Evolutionary conservation across 2,113 vertebrate species (phyloP).

Genomic region (Heterotis niloticus): DNA sequence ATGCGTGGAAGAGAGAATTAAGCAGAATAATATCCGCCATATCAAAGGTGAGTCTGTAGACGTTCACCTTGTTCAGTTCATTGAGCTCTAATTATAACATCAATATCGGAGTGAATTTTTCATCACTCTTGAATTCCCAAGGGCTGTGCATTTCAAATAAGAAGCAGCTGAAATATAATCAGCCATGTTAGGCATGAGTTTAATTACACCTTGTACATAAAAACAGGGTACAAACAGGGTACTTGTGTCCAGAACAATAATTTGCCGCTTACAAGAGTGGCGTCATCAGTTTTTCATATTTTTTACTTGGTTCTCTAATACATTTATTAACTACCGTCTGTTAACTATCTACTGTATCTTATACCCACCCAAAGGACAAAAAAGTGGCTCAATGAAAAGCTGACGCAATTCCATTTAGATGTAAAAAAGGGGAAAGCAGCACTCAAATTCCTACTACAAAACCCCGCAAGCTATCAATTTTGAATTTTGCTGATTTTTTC

Average conservation of each 20-base stretch:
- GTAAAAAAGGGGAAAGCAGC: too few species aligned
- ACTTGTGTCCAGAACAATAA: not conserved
- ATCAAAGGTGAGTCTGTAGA: slow-evolving; percentile 1
- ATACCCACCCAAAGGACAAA: too few species aligned
- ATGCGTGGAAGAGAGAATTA: not conserved
- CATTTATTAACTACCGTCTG: too few species aligned
- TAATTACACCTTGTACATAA: slow-evolving; percentile 10
- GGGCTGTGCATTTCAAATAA: slow-evolving; percentile 2
- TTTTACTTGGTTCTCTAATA: too few species aligned
- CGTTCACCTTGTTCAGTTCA: slow-evolving; percentile 5
- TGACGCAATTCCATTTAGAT: too few species aligned
- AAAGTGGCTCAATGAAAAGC: too few species aligned
- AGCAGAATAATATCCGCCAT: slow-evolving; percentile 4
- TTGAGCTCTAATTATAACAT: slow-evolving; percentile 15
- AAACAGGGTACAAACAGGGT: slow-evolving; percentile 5
- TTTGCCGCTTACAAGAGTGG: too few species aligned
- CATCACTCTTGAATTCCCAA: slow-evolving; percentile 18
- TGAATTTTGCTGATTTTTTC: too few species aligned
- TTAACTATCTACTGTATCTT: too few species aligned
- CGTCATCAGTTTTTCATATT: too few species aligned
- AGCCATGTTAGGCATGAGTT: slow-evolving; percentile 14
- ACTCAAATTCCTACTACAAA: too few species aligned
- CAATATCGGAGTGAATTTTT: not conserved
- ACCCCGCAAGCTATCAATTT: too few species aligned
- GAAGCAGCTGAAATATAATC: slow-evolving; percentile 16